Evolutionary conservation across 64 coral and sea anemone species (phyloP).

Genomic region (Pachyseris speciosa): DNA sequence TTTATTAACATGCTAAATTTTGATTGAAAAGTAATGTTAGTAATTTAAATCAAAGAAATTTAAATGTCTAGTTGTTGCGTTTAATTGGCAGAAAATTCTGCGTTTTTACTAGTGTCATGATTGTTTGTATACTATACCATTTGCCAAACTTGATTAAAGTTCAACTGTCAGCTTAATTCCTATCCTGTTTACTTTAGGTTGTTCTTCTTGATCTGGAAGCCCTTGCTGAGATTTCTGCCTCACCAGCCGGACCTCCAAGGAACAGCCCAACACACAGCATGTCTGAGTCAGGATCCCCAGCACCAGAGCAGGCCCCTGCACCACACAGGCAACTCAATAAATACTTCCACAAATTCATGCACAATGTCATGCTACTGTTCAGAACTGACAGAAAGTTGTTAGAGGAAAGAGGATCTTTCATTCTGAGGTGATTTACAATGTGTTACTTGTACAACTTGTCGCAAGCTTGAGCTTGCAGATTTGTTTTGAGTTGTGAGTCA

Average conservation of each 20-base stretch:
- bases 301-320: slow-evolving; percentile 25
- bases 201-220: slow-evolving; percentile 93
- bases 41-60: too few relatives aligned
- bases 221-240: slow-evolving; percentile 92
- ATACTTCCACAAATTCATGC: slow-evolving; percentile 99
- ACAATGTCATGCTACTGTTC: slow-evolving; percentile 87
- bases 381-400: slow-evolving; percentile 92
- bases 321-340: slow-evolving; percentile 90
- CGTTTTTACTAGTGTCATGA: too few relatives aligned
- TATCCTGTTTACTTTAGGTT: slow-evolving; percentile 49
- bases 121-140: too few relatives aligned
- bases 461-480: too few relatives aligned
- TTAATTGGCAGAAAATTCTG: too few relatives aligned
- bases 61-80: too few relatives aligned
- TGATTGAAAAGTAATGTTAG: too few relatives aligned
- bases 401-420: slow-evolving; percentile 97
- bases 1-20: too few relatives aligned
- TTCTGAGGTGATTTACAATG: slow-evolving; percentile 70
- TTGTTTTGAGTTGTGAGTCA: too few relatives aligned
- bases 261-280: slow-evolving; percentile 63
- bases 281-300: slow-evolving; percentile 43
- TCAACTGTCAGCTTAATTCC: background rate
- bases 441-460: too few relatives aligned
- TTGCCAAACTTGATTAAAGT: background rate
- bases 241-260: slow-evolving; percentile 83